Conservation (phyloP, 2,888 invertebrate genomes). For the Chironomus tentans region DNA sequence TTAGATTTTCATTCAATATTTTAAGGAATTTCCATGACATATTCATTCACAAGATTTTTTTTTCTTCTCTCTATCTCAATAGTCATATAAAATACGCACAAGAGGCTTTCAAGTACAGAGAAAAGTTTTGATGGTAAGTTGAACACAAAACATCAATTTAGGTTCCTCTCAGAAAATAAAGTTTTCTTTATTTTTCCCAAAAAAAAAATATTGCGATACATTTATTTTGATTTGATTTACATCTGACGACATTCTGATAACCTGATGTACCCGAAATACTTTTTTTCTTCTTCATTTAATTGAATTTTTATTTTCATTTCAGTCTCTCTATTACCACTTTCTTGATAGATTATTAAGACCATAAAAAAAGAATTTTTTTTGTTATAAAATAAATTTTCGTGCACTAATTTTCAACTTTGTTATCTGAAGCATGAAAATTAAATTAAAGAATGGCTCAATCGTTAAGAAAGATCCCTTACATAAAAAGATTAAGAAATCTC, state of each 20-base stretch:
- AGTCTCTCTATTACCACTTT: not conserved
- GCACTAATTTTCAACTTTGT: not conserved
- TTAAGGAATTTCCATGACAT: not conserved
- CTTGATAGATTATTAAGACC: too few relatives aligned
- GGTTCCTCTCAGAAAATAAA: not conserved
- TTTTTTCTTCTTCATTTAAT: not conserved
- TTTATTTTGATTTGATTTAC: too few relatives aligned
- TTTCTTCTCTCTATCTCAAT: not conserved
- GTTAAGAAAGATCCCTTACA: slow-evolving; percentile 6
- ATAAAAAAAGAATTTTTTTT: too few relatives aligned
- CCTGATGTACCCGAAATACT: too few relatives aligned
- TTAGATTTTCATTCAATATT: slow-evolving; percentile 18
- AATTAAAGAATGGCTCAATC: slow-evolving; percentile 25
- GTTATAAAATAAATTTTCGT: too few relatives aligned
- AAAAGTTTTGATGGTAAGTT: slow-evolving; percentile 6
- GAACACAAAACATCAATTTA: not conserved
- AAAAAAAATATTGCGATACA: too few relatives aligned
- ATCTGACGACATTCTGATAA: too few relatives aligned
- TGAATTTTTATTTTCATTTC: slow-evolving; percentile 3
- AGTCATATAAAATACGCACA: not conserved
- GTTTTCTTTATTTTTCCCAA: too few relatives aligned
- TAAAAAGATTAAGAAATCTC: slow-evolving; percentile 5
- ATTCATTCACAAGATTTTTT: not conserved
- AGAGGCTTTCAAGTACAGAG: not conserved
- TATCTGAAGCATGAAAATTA: slow-evolving; percentile 18